Evolutionary conservation across 2,888 invertebrate species (phyloP).

Genomic region (Zygaena filipendulae): DNA sequence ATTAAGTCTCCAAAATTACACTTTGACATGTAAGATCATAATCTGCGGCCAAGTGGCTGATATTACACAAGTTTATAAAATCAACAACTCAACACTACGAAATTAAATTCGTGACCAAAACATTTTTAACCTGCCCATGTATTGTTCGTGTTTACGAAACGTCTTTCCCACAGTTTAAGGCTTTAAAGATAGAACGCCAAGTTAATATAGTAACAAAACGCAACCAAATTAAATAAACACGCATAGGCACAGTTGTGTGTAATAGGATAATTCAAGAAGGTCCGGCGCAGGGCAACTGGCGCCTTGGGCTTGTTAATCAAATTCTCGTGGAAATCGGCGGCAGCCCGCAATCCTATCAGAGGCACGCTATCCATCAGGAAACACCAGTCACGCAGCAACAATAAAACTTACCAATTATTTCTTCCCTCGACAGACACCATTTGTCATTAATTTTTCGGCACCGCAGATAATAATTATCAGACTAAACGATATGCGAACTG

Average conservation of each 20-base stretch:
- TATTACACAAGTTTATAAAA: too few species aligned
- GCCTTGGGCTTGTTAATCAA: slow-evolving; percentile 48
- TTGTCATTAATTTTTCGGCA: slow-evolving; percentile 46
- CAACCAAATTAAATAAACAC: slow-evolving; percentile 59
- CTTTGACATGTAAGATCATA: too few species aligned
- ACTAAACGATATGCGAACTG: too few species aligned
- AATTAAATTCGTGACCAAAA: slow-evolving; percentile 44
- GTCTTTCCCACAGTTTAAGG: slow-evolving; percentile 36
- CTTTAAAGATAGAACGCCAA: slow-evolving; percentile 27
- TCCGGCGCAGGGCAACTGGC: slow-evolving; percentile 21
- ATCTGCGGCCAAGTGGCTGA: too few species aligned
- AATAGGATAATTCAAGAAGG: slow-evolving; percentile 46
- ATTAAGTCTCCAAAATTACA: too few species aligned
- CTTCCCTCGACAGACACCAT: slow-evolving; percentile 36
- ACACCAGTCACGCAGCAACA: slow-evolving; percentile 44
- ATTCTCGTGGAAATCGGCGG: slow-evolving; percentile 58
- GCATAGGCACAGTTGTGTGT: slow-evolving; percentile 43
- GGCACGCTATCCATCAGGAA: slow-evolving; percentile 54
- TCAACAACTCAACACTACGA: too few species aligned
- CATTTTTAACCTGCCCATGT: slow-evolving; percentile 30
- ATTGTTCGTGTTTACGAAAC: slow-evolving; percentile 32
- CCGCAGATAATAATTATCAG: too few species aligned
- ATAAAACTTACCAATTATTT: slow-evolving; percentile 37
- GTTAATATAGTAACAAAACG: slow-evolving; percentile 46
- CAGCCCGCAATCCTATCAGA: slow-evolving; percentile 45